phyloP scores from a whole-genome alignment of 2,797 vertebrate genomes.

The Gadopsis marmoratus region DNA sequence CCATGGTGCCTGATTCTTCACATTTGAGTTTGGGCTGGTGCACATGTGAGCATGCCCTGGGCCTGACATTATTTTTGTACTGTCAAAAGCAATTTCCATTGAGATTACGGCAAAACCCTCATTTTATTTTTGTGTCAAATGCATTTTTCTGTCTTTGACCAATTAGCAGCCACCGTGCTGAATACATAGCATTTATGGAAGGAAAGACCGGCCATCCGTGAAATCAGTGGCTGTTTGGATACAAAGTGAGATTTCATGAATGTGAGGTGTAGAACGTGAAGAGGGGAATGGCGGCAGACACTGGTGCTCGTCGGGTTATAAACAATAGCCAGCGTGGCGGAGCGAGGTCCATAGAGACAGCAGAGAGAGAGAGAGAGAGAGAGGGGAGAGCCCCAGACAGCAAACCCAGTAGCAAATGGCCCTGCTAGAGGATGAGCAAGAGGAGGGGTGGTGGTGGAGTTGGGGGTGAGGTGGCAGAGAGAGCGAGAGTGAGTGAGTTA shows the following conservation, averaged over 20 bases:
- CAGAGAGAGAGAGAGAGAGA: conserved; percentile 23
- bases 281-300: conserved; percentile 49
- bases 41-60: conserved; percentile 7
- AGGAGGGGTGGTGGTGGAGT: conserved; percentile 34
- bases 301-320: conserved; percentile 65
- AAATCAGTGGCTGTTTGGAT: conserved; percentile 30
- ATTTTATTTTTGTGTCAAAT: not conserved
- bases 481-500: conserved; percentile 70
- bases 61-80: conserved; percentile 11
- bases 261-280: conserved; percentile 29
- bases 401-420: conserved; percentile 69
- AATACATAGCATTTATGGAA: not conserved
- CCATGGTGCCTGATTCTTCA: conserved; percentile 31
- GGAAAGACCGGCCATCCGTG: not conserved
- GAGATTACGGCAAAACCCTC: not conserved
- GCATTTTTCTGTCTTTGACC: not conserved
- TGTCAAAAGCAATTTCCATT: conserved; percentile 14
- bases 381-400: conserved; percentile 76
- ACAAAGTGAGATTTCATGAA: conserved; percentile 38
- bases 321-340: conserved; percentile 55
- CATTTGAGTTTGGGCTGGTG: conserved; percentile 29
- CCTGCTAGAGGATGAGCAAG: conserved; percentile 71
- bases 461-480: conserved; percentile 18
- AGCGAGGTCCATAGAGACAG: conserved; percentile 60
- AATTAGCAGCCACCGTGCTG: conserved; percentile 1